phyloP scores from a whole-genome alignment of 1,140 invertebrate species.

The Whitmania pigra region DNA sequence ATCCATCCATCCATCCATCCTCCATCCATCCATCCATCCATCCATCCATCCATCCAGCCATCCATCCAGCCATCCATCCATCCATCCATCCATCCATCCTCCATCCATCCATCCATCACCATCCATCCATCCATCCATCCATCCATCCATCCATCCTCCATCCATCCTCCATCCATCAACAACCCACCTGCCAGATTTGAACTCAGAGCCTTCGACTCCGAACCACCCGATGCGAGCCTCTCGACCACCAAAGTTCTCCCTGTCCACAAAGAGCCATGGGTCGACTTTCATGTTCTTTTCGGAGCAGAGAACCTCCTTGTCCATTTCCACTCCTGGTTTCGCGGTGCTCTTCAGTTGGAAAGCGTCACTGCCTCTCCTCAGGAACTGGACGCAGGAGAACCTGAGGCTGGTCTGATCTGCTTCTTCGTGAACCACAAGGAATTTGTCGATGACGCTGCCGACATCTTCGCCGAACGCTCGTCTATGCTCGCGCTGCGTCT shows the following conservation, averaged over 20 bases:
- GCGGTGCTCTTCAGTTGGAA: neutral
- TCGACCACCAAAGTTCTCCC: conserved; percentile 4
- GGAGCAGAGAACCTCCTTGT: neutral
- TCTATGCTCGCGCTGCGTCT: neutral
- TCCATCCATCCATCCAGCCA: too few relatives aligned
- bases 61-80: too few relatives aligned
- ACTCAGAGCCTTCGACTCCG: neutral
- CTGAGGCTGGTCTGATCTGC: neutral
- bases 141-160: neutral
- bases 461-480: neutral
- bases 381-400: conserved; percentile 9
- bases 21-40: too few relatives aligned
- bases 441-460: conserved; percentile 1
- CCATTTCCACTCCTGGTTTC: neutral
- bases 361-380: neutral
- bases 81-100: too few relatives aligned
- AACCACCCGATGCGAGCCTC: neutral
- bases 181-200: neutral
- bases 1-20: too few relatives aligned
- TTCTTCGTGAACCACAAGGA: conserved; percentile 4
- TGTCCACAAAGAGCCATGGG: neutral
- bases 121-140: conserved; percentile 7
- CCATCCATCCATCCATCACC: neutral
- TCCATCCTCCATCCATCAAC: neutral
- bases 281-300: neutral